Base-by-base conservation (phyloP, 2,113 vertebrate species). In the Apus apus region DNA sequence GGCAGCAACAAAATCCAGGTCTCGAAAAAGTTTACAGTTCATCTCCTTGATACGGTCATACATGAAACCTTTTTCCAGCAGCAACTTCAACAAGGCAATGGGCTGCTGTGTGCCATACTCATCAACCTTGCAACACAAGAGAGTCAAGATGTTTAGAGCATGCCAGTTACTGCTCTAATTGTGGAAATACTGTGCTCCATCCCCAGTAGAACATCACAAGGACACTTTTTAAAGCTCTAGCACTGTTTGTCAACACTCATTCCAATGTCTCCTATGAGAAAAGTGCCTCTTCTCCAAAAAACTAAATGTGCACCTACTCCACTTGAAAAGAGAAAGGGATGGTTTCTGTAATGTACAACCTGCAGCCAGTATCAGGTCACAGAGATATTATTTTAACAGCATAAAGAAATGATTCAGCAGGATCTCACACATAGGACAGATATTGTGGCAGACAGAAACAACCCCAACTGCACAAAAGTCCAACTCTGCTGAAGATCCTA, bases 81-180 rank as follows among this genome's bases (percentile, higher is more conserved):
- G 98, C 88, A 99, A 97, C 93, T 99, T 99, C 87, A 99, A 97
- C 34, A 99, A 90, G 9, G 99, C 99, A 2, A 99, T 99, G 20
- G 99, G 99, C 73, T 99, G 99, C 91, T 99, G 99, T 2, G 99
- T 99, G 53, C 99, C 99, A 17, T 99, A 99, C 17, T 98, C 98
- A 61, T 99, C 99, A 85, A 99, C 98, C 99, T 99, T 45, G 48
- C 25, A 32, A 48, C 3, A 68, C 40, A 87, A 65, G 40, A 45
- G 26, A 93, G 65, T 18, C 32, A 74, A 73, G 45, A 66, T 7
- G 11, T 34, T 32, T 43, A 85, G 9, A 46, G n/a, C 46, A 73
- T 15, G 22, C 26, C 71, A 72, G 2, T 17, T 50, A 67, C n/a
- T 73, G 50, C 53, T 65, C 15, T 17, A 56, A 43, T 32, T 2